Percentiles rank a stretch among this genome's conserved stretches.
Conservation (phyloP, 1,140 invertebrate genomes). For the Drosophila parabipectinata region DNA sequence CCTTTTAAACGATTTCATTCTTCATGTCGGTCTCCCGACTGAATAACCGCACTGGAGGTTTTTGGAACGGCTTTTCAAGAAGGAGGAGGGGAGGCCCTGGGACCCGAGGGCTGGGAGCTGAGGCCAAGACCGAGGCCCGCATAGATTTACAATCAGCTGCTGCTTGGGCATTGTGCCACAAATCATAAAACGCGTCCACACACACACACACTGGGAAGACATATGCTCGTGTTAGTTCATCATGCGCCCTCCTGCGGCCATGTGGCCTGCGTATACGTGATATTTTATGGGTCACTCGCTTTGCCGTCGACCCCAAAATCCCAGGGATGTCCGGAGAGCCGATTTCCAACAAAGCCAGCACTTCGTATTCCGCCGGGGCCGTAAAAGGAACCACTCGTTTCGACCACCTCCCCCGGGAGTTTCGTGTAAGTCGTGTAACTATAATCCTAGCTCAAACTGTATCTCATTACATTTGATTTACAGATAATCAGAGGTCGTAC, state of each 20-base stretch:
- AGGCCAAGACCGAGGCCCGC: constrained; percentile 26
- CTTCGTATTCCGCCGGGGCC: constrained; percentile 42
- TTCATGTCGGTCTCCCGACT: constrained; percentile 6
- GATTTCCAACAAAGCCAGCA: constrained; percentile 40
- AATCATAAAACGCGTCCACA: constrained; percentile 75
- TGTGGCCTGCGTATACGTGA: constrained; percentile 72
- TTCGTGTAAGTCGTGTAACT: constrained; percentile 39
- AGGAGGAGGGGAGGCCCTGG: not conserved
- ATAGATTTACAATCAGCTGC: constrained; percentile 76
- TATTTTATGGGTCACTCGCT: constrained; percentile 80
- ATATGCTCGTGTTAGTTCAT: constrained; percentile 43
- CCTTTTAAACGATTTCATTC: constrained; percentile 39
- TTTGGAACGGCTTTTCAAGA: constrained; percentile 1
- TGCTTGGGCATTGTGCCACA: constrained; percentile 66
- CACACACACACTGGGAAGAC: constrained; percentile 10
- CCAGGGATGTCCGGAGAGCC: constrained; percentile 29
- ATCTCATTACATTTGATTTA: constrained; percentile 71
- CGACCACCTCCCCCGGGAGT: constrained; percentile 9
- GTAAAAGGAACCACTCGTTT: constrained; percentile 38
- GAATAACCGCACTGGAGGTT: constrained; percentile 50
- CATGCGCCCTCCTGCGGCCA: constrained; percentile 42
- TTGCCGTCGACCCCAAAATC: constrained; percentile 39
- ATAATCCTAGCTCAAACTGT: constrained; percentile 53
- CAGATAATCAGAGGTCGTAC: constrained; percentile 47
- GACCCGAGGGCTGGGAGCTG: not conserved